Evolutionary conservation across 2,113 vertebrate genomes (phyloP), one percentile per base, ranked within the genome.

Genomic region (Bostrychus sinensis): DNA sequence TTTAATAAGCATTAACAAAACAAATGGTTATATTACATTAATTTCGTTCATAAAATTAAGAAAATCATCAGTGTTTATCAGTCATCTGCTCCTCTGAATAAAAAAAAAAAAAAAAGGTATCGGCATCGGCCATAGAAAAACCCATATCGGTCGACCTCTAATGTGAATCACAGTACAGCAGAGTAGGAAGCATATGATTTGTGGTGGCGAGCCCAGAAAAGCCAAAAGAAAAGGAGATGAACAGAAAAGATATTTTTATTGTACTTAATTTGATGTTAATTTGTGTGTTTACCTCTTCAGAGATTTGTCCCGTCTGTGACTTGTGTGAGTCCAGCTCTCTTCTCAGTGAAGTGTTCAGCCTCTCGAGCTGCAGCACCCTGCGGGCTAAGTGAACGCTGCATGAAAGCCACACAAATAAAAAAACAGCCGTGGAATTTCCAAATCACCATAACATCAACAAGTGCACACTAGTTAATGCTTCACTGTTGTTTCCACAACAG

Each of bases 361-460:
- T 95, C 92, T 98, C 96, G 69, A 98, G 91, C 89, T 96, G 95
- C 77, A 99, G 91, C 43, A 98, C 91, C 82, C 96, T 94, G 87
- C 96, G 94, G 80, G 97, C 97, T 89, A 99, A 94, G 80, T 99
- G 95, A 89, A 98, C 95, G 30, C 97, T 99, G 88, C 66, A 61
- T 25, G 2, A 37, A 61, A 92, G 5, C 62, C 56, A 75, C 55
- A 77, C 54, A 75, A 30, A 74, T 37, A 80, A 59, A 56, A 50
- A 25, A 20, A 11, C 8, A 22, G 9, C 50, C 30, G 13, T 17
- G 30, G 39, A 70, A 66, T 73, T 42, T 57, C 37, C 46, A 70
- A 74, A 77, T 75, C 59, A 66, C 25, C 48, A 72, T 22, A 70
- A 61, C 61, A 59, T 19, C 32, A 60, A 67, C 78, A 80, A 75